Evolutionary conservation across 2,888 invertebrate genomes (phyloP).

Genomic region (Apotomis betuletana): DNA sequence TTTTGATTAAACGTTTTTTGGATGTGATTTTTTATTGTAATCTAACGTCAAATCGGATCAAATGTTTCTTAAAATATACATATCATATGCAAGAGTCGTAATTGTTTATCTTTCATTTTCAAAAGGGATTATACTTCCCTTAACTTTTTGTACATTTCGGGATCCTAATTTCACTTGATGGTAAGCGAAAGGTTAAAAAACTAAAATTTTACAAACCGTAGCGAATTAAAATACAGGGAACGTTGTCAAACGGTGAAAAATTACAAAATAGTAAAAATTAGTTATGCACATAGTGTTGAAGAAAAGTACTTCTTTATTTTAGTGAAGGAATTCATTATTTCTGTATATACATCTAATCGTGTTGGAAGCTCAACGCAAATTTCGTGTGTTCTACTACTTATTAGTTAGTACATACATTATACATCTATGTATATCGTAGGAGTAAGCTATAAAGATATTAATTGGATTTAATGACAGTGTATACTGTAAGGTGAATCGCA

Average conservation of each 20-base stretch:
- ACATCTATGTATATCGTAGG: conserved; percentile 54
- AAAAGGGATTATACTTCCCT: not conserved
- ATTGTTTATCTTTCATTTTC: not conserved
- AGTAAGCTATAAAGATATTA: conserved; percentile 49
- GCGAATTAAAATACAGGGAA: not conserved
- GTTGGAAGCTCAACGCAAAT: conserved; percentile 85
- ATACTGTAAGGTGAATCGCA: conserved; percentile 32
- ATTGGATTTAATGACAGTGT: conserved; percentile 25
- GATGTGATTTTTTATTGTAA: not conserved
- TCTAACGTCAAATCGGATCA: not conserved
- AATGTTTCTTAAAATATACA: not conserved
- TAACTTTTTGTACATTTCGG: no score
- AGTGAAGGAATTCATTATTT: conserved; percentile 52
- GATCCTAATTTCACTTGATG: no score
- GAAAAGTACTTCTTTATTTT: conserved; percentile 20
- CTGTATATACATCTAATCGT: conserved; percentile 84
- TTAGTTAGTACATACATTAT: conserved; percentile 54
- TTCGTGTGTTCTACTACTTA: conserved; percentile 76
- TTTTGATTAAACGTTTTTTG: no score
- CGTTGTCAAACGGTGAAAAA: not conserved
- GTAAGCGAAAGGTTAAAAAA: no score
- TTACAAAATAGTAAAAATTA: not conserved
- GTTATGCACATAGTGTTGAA: conserved; percentile 18
- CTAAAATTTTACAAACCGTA: no score
- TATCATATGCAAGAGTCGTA: not conserved